Evolutionary conservation across 2,797 vertebrate genomes (phyloP).

Genomic region (Sardinella longiceps): DNA sequence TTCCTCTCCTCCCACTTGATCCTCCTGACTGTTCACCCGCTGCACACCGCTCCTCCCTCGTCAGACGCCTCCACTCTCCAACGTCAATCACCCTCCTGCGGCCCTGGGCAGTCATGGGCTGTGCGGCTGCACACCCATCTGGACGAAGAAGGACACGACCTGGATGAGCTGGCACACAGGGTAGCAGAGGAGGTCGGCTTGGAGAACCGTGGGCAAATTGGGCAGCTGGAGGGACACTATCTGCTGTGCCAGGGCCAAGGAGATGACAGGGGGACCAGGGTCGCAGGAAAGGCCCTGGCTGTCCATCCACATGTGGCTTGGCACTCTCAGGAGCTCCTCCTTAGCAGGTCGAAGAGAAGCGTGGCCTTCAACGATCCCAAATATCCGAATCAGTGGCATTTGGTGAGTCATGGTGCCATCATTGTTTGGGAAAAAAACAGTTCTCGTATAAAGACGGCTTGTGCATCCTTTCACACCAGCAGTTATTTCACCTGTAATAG

Average conservation of each 20-base stretch:
- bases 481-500: no score
- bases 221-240: slow-evolving; percentile 90
- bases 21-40: slow-evolving; percentile 59
- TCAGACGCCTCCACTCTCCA: slow-evolving; percentile 41
- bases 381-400: slow-evolving; percentile 93
- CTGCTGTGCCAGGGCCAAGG: slow-evolving; percentile 71
- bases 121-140: slow-evolving; percentile 72
- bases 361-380: slow-evolving; percentile 93
- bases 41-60: slow-evolving; percentile 41
- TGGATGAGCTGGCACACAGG: slow-evolving; percentile 68
- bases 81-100: slow-evolving; percentile 52
- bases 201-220: slow-evolving; percentile 88
- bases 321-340: slow-evolving; percentile 87
- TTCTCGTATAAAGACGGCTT: no score
- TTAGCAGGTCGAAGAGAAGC: slow-evolving; percentile 89
- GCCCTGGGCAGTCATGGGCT: slow-evolving; percentile 82
- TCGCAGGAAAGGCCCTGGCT: slow-evolving; percentile 73
- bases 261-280: slow-evolving; percentile 47
- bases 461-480: no score
- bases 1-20: slow-evolving; percentile 55
- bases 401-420: slow-evolving; percentile 84
- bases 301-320: slow-evolving; percentile 84
- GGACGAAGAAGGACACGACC: slow-evolving; percentile 49
- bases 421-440: no score
- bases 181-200: slow-evolving; percentile 83